These are phyloP conservation scores for Entomobrya multifasciata DNA, from an alignment of 2,888 invertebrate species.

Conservation along the genomic window DNA sequence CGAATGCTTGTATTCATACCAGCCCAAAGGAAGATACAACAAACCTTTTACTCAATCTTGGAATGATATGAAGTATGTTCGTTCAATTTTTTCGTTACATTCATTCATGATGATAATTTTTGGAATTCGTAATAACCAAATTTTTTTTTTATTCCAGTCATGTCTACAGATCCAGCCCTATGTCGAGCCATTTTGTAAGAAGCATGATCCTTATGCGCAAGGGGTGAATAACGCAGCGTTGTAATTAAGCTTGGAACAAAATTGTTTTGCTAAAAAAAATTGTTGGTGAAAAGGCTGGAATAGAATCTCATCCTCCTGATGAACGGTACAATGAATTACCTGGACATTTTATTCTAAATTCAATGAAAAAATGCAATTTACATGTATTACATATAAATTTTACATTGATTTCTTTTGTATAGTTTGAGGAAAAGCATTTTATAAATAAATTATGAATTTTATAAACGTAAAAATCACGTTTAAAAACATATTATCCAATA, in stretches of 20 bases:
- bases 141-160: conserved; percentile 44
- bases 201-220: conserved; percentile 63
- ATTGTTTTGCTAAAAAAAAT: conserved; percentile 1
- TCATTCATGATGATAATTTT: no score
- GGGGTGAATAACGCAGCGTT: conserved; percentile 17
- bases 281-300: not conserved
- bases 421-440: not conserved
- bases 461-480: no score
- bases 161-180: conserved; percentile 63
- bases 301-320: conserved; percentile 48
- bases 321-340: conserved; percentile 48
- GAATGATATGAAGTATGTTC: conserved; percentile 71
- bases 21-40: conserved; percentile 43
- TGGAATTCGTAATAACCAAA: no score
- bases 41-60: conserved; percentile 61
- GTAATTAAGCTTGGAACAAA: not conserved
- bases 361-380: not conserved
- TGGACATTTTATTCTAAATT: not conserved
- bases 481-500: no score
- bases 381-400: not conserved
- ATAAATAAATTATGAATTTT: not conserved
- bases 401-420: not conserved
- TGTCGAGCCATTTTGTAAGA: conserved; percentile 55
- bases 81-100: conserved; percentile 8
- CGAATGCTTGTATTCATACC: conserved; percentile 63